Evolutionary conservation across 2,113 vertebrate genomes (phyloP), one percentile per base, ranked within the genome.

Genomic region (Dipodomys stephensi): DNA sequence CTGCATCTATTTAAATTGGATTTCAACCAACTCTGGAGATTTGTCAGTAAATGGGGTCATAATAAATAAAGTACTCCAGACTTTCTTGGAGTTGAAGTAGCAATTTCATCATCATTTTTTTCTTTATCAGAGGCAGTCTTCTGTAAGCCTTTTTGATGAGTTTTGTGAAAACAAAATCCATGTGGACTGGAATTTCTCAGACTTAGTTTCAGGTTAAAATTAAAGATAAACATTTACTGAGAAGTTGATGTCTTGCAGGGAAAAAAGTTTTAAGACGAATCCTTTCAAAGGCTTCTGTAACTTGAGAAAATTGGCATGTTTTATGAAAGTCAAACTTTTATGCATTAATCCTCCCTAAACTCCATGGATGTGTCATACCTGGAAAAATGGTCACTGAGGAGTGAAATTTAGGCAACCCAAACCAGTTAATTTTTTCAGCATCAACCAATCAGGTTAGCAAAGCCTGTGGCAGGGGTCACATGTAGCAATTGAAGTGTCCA

Each of bases 241-340:
- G 86, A 57, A 95, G 60, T 77, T 96, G 91, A 92, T 86, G 25
- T 71, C 78, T 87, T 88, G 28, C 28, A 62, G 3, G 53, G 15
- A 62, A 77, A 71, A 82, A 83, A 60, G 30, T 39, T 28, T 78
- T 71, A 53, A 72, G 89, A 39, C 64, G 73, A 95, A 35, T 67
- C 20, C 92, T 98, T 97, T 97, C 92, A 87, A 96, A 90, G 49
- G 93, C 77, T 96, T 91, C 30, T 67, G 81, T 93, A 96, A 97
- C 93, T 97, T 86, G 39, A 89, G 64, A 92, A 91, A 95, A 92
- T 90, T 77, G 78, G 74, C 77, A 92, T 92, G 83, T 65, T 96
- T 97, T 96, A 80, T 96, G 94, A 97, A 97, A 96, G 97, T 98
- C 95, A 97, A 15, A 90, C 69, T 98, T 95, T 91, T 92, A 83